Percentiles rank a stretch among this genome's conserved stretches.
Conservation (phyloP, 2,797 vertebrate species). For the Neomorphus geoffroyi region DNA sequence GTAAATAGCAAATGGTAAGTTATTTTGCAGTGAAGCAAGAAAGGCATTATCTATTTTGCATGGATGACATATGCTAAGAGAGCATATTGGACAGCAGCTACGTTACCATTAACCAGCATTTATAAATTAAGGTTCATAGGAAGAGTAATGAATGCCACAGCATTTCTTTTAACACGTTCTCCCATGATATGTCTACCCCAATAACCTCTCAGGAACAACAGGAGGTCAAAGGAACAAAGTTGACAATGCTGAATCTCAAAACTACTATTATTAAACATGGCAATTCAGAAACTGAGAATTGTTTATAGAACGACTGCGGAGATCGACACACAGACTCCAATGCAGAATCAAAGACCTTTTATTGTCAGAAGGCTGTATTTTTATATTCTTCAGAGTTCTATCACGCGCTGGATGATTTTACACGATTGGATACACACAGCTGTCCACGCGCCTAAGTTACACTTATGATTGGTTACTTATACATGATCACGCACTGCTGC, state of each 20-base stretch:
- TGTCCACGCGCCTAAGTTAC: too few species aligned
- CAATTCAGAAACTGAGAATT: neutral
- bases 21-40: neutral
- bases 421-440: too few species aligned
- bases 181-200: neutral
- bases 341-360: too few species aligned
- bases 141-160: slow-evolving; percentile 17
- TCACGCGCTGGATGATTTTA: too few species aligned
- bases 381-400: too few species aligned
- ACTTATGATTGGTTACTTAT: too few species aligned
- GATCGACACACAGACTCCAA: too few species aligned
- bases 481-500: too few species aligned
- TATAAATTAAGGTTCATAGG: slow-evolving; percentile 32
- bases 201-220: slow-evolving; percentile 21
- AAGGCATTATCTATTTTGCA: neutral
- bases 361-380: too few species aligned
- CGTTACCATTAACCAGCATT: slow-evolving; percentile 20
- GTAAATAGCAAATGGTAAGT: neutral
- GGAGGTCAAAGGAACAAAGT: slow-evolving; percentile 38
- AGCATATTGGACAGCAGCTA: neutral
- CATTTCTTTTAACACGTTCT: neutral
- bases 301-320: too few species aligned
- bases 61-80: neutral
- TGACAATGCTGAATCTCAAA: slow-evolving; percentile 32
- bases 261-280: neutral